A percentile compares a stretch with the other conserved stretches of the same genome.
Conservation (phyloP, 1,140 invertebrate species). For the Lineus longissimus region DNA sequence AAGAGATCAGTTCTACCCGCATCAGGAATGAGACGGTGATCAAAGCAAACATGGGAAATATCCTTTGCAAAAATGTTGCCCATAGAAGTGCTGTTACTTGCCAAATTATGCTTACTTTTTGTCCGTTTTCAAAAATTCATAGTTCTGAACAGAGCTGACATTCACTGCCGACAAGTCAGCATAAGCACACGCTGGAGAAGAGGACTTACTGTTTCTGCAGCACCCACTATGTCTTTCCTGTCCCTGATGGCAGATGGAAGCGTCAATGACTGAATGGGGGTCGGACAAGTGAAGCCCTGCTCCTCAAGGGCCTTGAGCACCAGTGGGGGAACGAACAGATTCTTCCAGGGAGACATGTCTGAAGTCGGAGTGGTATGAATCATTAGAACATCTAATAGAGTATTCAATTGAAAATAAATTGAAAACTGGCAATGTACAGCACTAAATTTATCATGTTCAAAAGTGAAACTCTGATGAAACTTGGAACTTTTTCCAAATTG, state of each 20-base stretch:
- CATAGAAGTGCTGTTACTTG: too few species aligned
- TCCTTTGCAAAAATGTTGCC: too few species aligned
- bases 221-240: constrained; percentile 83
- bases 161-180: too few species aligned
- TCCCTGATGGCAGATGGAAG: constrained; percentile 83
- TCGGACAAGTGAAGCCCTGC: constrained; percentile 75
- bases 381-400: not conserved
- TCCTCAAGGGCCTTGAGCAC: constrained; percentile 73
- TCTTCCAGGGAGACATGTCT: constrained; percentile 67
- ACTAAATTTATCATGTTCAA: not conserved
- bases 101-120: too few species aligned
- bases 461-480: too few species aligned
- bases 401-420: not conserved
- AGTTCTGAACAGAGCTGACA: too few species aligned
- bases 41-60: too few species aligned
- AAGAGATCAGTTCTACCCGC: constrained; percentile 7
- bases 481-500: too few species aligned
- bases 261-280: constrained; percentile 72
- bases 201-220: constrained; percentile 81
- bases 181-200: too few species aligned
- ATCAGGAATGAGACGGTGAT: too few species aligned
- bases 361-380: constrained; percentile 6
- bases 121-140: too few species aligned
- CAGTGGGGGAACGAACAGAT: constrained; percentile 64
- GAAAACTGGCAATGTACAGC: not conserved